A percentile compares a stretch with the other conserved stretches of the same genome.
These are phyloP conservation scores for Harmothoe impar DNA, from an alignment of 2,888 invertebrate genomes.

Conservation along the genomic window DNA sequence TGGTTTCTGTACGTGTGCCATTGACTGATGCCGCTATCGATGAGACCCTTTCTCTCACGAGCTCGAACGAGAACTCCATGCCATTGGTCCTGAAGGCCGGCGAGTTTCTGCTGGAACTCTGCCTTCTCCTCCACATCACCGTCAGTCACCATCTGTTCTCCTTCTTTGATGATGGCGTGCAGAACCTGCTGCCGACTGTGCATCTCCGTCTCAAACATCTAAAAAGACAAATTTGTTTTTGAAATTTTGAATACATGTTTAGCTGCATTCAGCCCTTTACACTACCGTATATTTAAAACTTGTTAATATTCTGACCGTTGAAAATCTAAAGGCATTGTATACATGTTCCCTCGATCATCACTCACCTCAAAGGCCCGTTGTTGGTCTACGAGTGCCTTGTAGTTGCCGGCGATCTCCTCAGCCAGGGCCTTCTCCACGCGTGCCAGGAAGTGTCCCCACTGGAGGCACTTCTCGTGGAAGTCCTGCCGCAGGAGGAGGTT, in stretches of 20 bases:
- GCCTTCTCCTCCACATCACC: slow-evolving; percentile 75
- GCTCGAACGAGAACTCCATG: slow-evolving; percentile 79
- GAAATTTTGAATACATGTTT: not conserved
- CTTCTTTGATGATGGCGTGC: slow-evolving; percentile 81
- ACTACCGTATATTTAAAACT: not conserved
- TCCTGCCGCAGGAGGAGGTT: slow-evolving; percentile 78
- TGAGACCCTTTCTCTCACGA: slow-evolving; percentile 79
- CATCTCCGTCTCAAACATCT: slow-evolving; percentile 81
- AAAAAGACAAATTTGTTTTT: slow-evolving; percentile 26
- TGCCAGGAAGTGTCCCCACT: slow-evolving; percentile 81
- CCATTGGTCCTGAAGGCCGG: slow-evolving; percentile 81
- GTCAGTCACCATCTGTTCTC: slow-evolving; percentile 77
- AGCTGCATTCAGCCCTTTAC: not conserved
- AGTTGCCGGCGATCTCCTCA: slow-evolving; percentile 77
- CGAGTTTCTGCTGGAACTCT: slow-evolving; percentile 80
- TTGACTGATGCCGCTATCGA: slow-evolving; percentile 77
- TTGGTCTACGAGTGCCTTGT: slow-evolving; percentile 78
- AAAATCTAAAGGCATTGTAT: no score
- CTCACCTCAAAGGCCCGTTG: slow-evolving; percentile 79
- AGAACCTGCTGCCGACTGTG: slow-evolving; percentile 80
- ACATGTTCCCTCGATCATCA: no score
- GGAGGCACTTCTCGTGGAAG: slow-evolving; percentile 80
- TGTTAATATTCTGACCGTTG: no score
- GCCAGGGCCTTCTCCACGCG: slow-evolving; percentile 79
- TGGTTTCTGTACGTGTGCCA: slow-evolving; percentile 75